These are phyloP conservation scores for Drosophila prostipennis DNA, from an alignment of 2,888 invertebrate genomes.

Conservation along the genomic window DNA sequence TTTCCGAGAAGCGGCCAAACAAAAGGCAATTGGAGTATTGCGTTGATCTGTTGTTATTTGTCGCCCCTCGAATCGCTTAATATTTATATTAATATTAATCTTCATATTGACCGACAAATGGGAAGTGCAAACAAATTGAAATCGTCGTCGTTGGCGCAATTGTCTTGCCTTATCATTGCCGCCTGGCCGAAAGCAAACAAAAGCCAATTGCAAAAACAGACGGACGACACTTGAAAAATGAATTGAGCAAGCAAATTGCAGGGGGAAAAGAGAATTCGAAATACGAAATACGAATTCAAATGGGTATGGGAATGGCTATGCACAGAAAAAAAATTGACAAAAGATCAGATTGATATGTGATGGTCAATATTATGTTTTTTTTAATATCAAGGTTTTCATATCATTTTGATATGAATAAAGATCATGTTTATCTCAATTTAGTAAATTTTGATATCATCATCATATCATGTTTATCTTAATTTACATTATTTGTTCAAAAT, in stretches of 20 bases:
- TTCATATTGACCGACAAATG: conserved; percentile 27
- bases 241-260: conserved; percentile 20
- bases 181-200: conserved; percentile 49
- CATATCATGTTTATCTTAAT: too few species aligned
- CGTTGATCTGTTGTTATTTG: conserved; percentile 18
- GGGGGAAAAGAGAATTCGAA: conserved; percentile 2
- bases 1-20: background rate
- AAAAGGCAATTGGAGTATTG: conserved; percentile 6
- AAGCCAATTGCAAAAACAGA: conserved; percentile 47
- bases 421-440: too few species aligned
- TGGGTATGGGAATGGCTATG: background rate
- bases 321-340: too few species aligned
- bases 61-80: conserved; percentile 24
- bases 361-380: too few species aligned
- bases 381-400: too few species aligned
- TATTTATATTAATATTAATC: conserved; percentile 27
- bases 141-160: conserved; percentile 43
- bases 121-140: conserved; percentile 51
- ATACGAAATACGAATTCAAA: background rate
- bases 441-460: too few species aligned
- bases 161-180: conserved; percentile 52
- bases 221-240: conserved; percentile 10
- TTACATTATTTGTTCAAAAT: too few species aligned
- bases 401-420: too few species aligned
- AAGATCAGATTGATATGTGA: too few species aligned